Base-by-base conservation (phyloP, 2,888 invertebrate species). In the Heteropelma amictum region DNA sequence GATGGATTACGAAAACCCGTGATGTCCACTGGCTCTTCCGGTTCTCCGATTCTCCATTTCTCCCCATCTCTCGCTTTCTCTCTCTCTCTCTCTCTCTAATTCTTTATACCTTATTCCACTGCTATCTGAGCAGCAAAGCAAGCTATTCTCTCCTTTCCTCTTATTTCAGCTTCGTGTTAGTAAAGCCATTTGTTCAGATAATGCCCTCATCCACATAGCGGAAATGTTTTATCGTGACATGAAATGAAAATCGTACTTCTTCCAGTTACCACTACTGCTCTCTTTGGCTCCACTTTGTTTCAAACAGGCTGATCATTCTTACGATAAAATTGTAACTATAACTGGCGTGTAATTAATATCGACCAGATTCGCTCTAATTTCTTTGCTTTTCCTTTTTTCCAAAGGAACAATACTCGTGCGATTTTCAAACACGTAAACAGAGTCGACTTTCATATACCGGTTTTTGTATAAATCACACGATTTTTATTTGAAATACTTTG, bases 1-100 rank as follows among this genome's bases (percentile, higher is more conserved):
- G 68, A 72, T 54, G 68, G 68, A 72, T 72, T 67, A 73, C 56
- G 42, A 63, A 68, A 63, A 51, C 63, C 64, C 68, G 68, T 63
- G 42, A 64, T 64, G 53, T 26, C 51, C 14, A 10, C 30, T 42
- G 64, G 14, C 40, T 53, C 40, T 64, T 64, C 53, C 53, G 53
- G 61, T 47, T 35, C 53, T 19, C 30, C 33, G 12, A 47, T 47
- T 49, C 19, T 33, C 21, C 30, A 58, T 19, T 38, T 40, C 54
- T 12, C 2, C 30, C 30, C 33, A 30, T 53, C 21, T 30, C 14
- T 19, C 19, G 30, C 21, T 28, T 19, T 61, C 30, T 64, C n/a
- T 8, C 26, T 35, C 42, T 1, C 53, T 17, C 30, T 40, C 35
- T 23, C 8, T 26, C 30, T 7, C 42, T 42, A 10, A 21, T 5